Evolutionary conservation across 2,113 vertebrate genomes (phyloP), one percentile per base, ranked within the genome.

Genomic region (Sialia sialis): DNA sequence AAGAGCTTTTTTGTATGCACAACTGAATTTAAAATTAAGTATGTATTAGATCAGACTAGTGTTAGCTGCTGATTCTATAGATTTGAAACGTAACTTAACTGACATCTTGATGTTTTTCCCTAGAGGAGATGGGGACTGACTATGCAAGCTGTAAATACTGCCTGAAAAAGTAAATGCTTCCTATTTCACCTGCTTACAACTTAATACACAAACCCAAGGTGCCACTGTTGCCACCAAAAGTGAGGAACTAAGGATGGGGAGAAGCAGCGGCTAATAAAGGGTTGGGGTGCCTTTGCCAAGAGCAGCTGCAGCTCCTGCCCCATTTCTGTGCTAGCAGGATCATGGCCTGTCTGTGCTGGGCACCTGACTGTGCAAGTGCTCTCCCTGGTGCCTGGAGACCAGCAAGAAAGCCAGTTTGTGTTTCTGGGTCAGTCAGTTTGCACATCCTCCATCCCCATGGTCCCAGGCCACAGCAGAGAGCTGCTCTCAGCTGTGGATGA

Each of bases 101-200:
- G 92, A 96, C 64, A 93, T 95, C 92, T 96, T 96, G 94, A 96
- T 96, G 96, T 96, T 96, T 96, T 96, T 96, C 96, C 82, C 92
- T 96, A 96, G 96, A 94, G 59, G 82, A 96, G 94, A 96, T 96
- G 95, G 94, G 96, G 67, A 96, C 95, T 96, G 95, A 62, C 96
- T 96, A 96, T 96, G 96, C 95, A 96, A 96, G 95, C 94, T 96
- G 95, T 96, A 95, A 93, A 96, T 93, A 88, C 96, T 94, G 38
- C 96, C 96, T 96, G 96, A 95, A 96, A 96, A 96, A 96, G 96
- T 96, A 96, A 96, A 96, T 94, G 96, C 95, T 94, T 96, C 94
- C 88, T 95, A 93, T 96, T 96, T 96, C 94, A 95, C 95, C 85
- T 76, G 85, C 79, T 86, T 96, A 94, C 94, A 86, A 93, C 83